Evolutionary conservation across 2,888 invertebrate species (phyloP), one percentile per base, ranked within the genome.

Genomic region (Siphlonurus alternatus): DNA sequence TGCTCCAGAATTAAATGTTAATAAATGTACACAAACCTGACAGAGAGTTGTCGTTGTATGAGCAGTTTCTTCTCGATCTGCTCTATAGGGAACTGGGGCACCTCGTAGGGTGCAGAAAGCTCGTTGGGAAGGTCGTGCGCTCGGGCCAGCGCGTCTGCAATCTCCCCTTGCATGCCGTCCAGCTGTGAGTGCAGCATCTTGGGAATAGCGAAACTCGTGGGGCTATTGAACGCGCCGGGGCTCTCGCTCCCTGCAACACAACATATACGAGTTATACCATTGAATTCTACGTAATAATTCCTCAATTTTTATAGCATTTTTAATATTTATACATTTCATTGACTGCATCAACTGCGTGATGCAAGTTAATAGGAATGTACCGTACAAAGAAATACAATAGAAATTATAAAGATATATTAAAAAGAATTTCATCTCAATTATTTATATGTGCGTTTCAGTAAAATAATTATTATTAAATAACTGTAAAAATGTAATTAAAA

Each of bases 21-120:
- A n/a, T n/a, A n/a, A 38, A 38, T 5, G 38, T 5, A 38, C 25
- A 83, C 87, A 85, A 76, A 93, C 93, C 89, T 90, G 72, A 87
- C 88, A 73, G 89, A 89, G 3, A 95, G 81, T 74, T 93, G 92
- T 23, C 93, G 80, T 73, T 95, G 93, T 67, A 93, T 88, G 63
- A 89, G 87, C 53, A 93, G 81, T 74, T 94, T 94, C 77, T 90
- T 92, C 78, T 96, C 95, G 67, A 93, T 92, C 76, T 94, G 93
- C 74, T 98, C 97, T 72, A 98, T 98, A 56, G 98, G 98, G 76
- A 96, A 97, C 77, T 96, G 95, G 0, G 96, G 94, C 54, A 97
- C 90, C 77, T 98, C 97, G 75, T 96, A 98, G 0, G 96, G 95
- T 5, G 96, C 94, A 2, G 95, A 93, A 69, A 94, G 86, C 76